phyloP scores from a whole-genome alignment of 2,797 vertebrate species.

The Gallinago stenura region DNA sequence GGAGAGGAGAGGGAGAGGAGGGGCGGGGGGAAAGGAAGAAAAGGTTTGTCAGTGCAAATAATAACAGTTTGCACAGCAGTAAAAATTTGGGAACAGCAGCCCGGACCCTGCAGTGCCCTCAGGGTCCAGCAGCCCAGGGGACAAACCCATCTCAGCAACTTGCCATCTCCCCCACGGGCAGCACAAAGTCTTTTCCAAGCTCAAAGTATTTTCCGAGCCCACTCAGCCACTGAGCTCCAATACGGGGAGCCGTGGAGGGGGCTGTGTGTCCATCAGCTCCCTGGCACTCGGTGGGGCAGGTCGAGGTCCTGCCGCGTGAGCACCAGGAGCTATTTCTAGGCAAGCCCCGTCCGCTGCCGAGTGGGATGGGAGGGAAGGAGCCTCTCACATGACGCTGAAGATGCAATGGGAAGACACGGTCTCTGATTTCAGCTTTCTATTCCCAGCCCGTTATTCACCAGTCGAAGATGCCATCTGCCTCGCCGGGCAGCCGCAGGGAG shows the following conservation, averaged over 20 bases:
- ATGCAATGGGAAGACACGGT: slow-evolving; percentile 3
- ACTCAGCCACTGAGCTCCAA: background rate
- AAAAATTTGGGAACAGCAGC: background rate
- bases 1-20: background rate
- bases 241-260: background rate
- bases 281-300: background rate
- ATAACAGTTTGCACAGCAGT: slow-evolving; percentile 6
- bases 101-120: background rate
- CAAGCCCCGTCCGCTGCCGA: background rate
- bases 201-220: background rate
- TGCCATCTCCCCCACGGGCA: background rate
- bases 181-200: background rate
- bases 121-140: background rate
- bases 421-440: slow-evolving; percentile 69
- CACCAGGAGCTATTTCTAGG: slow-evolving; percentile 53
- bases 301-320: background rate
- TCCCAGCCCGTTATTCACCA: slow-evolving; percentile 59
- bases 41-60: slow-evolving; percentile 42
- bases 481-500: background rate
- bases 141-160: background rate
- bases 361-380: slow-evolving; percentile 39
- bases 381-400: slow-evolving; percentile 47
- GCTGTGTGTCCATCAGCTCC: background rate
- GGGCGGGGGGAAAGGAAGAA: background rate
- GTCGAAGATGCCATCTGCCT: slow-evolving; percentile 56